Evolutionary conservation across 2,888 invertebrate species (phyloP), one percentile per base, ranked within the genome.

Genomic region (Nomada fucata): DNA sequence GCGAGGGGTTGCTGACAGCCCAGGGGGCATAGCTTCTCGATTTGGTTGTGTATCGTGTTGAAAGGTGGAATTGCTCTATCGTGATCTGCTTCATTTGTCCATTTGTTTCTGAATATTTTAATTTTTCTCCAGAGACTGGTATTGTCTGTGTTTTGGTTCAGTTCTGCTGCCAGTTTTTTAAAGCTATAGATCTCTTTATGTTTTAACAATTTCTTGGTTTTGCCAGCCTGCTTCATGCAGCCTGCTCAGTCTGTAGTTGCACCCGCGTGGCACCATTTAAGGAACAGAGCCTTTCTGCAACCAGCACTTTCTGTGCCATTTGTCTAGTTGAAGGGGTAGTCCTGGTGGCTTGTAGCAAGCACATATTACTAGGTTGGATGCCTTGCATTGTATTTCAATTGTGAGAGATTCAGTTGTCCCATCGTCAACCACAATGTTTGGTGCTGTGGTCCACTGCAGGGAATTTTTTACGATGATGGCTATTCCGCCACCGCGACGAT

Each of bases 11-110:
- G 5, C 15, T 20, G 2, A 52, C 36, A 0, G 44, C 53, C 67
- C 75, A 68, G 61, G 47, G 75, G 3, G 75, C 68, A 15, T 5
- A 68, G 23, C 23, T 67, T 61, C 1, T 60, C 44, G 26, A 36
- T 42, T 0, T 29, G 29, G 59, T 5, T 20, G 47, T 67, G 2
- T 26, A 53, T 53, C 4, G 15, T 4, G 18, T 53, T 18, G 18
- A 0, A n/a, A 0, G n/a, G 20, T 53, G 7, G 4, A 20, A 20
- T 5, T 53, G 47, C 3, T 47, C 13, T 13, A 0, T 2, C 13
- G 2, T 47, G 47, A 0, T 9, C 2, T 47, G 10, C 0, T 15
- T 18, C 29, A 0, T 50, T 52, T 1, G 42, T 50, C 59, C 59
- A 75, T 29, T 65, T 65, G 4, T 36, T 5, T 36, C 68, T 60